Base-by-base conservation (phyloP, 2,888 invertebrate genomes). In the Morinoia aosen region DNA sequence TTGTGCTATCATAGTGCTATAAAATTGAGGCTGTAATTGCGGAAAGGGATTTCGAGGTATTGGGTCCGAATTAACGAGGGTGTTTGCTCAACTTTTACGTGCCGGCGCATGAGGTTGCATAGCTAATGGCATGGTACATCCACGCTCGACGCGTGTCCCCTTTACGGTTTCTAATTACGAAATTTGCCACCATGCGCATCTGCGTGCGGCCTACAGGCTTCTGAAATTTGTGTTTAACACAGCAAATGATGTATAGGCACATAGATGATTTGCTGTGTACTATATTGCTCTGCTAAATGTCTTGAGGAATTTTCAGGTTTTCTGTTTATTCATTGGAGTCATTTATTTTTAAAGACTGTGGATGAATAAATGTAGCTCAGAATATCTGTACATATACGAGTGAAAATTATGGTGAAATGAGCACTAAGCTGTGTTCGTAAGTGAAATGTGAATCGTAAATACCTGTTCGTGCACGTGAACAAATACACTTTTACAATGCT, bases 61-160 rank as follows among this genome's bases (percentile, higher is more conserved):
- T 76, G 76, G 76, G 76, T 76, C 76, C 76, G 76, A 76, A 76
- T 76, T 76, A 76, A 76, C 76, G 76, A 76, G 76, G 76, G 76
- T 76, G 76, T 76, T 76, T 76, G 76, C 76, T 76, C 25, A 76
- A 76, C 76, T 76, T 76, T 76, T 76, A 76, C 76, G 33, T 16
- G 76, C 33, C 76, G 76, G 33, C 76, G 76, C 76, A 76, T 76
- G 76, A 76, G 76, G 76, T 76, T 76, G 76, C 76, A 76, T 76
- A 76, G 76, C 76, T 76, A 76, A 76, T 76, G 76, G 76, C 19
- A 61, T 33, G 76, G 33, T 76, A 76, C 76, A 76, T 76, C 33
- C 25, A 76, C 76, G 76, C 76, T 76, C 76, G 12, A 76, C 76
- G 76, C 25, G 25, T 76, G 76, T 76, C 25, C 16, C 25, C 25